Evolutionary conservation across 2,113 vertebrate genomes (phyloP).

Genomic region (Sceloporus undulatus): DNA sequence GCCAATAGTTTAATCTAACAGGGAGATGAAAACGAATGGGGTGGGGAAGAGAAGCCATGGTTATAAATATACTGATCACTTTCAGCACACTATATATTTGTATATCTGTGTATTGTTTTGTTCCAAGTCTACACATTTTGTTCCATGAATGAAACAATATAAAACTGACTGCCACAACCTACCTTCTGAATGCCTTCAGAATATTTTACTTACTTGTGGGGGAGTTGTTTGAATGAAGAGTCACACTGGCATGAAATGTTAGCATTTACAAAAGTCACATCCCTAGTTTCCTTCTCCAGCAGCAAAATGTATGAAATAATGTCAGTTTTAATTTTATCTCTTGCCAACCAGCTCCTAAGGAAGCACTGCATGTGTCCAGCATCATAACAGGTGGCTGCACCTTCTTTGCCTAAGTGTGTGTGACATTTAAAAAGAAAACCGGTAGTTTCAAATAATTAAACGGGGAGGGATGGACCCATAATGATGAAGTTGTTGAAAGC

Average conservation of each 20-base stretch:
- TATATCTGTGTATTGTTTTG: not conserved
- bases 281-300: not conserved
- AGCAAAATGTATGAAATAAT: not conserved
- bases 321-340: slow-evolving; percentile 20
- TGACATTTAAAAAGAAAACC: slow-evolving; percentile 18
- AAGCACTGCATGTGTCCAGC: not conserved
- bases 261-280: not conserved
- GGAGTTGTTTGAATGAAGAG: not conserved
- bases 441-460: slow-evolving; percentile 24
- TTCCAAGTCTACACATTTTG: not conserved
- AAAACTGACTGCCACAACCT: rapidly evolving
- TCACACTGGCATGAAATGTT: slow-evolving; percentile 18
- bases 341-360: not conserved
- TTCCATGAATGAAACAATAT: not conserved
- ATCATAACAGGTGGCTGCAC: not conserved
- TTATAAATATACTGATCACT: not conserved
- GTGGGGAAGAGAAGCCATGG: not conserved
- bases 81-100: not conserved
- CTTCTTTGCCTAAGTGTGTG: slow-evolving; percentile 23
- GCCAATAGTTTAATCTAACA: slow-evolving; percentile 32
- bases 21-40: not conserved
- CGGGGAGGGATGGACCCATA: not conserved
- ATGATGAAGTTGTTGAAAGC: slow-evolving; percentile 26
- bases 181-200: not conserved
- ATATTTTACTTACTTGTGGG: not conserved